Base-by-base conservation (phyloP, 2,113 vertebrate genomes). In the Spilogale gracilis region DNA sequence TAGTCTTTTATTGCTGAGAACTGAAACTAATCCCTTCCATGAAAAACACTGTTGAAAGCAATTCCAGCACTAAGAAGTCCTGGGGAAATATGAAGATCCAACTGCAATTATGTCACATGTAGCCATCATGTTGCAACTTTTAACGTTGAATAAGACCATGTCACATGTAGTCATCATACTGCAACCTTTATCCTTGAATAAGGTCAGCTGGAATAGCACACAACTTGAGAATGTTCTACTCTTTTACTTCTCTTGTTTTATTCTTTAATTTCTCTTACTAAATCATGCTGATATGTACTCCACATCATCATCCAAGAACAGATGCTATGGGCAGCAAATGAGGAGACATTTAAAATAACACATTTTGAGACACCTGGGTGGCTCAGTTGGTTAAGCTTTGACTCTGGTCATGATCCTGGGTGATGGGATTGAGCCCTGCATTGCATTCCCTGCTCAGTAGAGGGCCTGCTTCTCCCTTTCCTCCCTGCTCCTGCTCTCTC, bases 241-340 rank as follows among this genome's bases (percentile, higher is more conserved):
- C 52, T 83, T 50, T 92, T n/a, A 71, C 43, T 60, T 73, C 43
- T 61, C 54, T 73, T 60, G 25, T n/a, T 60, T 20, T 60, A 83
- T 58, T 73, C 52, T 83, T 50, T 92, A 48, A 60, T 43, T 73
- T 73, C 54, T 73, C 43, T 73, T 60, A 56, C 58, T 13, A 73
- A 18, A 60, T 58, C 50, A 60, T 73, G 43, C 43, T 30, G 6
- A 73, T 1, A 50, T 69, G 27, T 4, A 85, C 80, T 92, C 96
- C 89, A 65, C 43, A 14, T 96, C 97, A 97, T 97, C 91, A 92
- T 79, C 94, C 60, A 85, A 32, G 48, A 65, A 54, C 76, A 98
- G 85, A 94, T 82, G 69, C n/a, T 96, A 95, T 4, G 52, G 8
- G 60, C 4, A 93, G 18, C 60, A 95, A 86, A 96, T 71, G 12